Conservation (phyloP, 2,797 vertebrate species). For the Gambusia yucatana region DNA sequence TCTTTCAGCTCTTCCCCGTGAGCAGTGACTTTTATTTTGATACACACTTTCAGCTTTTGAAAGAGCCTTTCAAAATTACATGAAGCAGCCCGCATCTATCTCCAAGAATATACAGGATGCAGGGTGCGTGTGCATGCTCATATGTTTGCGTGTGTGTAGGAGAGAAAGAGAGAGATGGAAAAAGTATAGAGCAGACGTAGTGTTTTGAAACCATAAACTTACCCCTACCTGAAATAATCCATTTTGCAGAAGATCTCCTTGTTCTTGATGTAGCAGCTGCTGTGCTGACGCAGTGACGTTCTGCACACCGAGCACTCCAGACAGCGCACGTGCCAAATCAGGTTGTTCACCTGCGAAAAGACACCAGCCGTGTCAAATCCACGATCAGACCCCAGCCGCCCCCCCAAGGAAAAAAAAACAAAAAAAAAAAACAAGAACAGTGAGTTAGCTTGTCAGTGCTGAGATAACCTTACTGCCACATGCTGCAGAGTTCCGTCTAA, state of each 20-base stretch:
- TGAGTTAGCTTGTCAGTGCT: not conserved
- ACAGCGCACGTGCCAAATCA: conserved; percentile 98
- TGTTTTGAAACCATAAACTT: conserved; percentile 81
- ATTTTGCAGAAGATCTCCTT: conserved; percentile 99
- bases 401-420: not conserved
- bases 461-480: not conserved
- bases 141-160: not conserved
- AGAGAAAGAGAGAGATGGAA: conserved; percentile 3
- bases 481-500: not conserved
- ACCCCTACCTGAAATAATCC: conserved; percentile 99
- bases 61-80: conserved; percentile 57
- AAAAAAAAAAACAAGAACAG: not conserved
- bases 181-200: conserved; percentile 9
- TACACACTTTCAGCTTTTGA: conserved; percentile 61
- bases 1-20: conserved; percentile 43
- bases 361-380: conserved; percentile 38
- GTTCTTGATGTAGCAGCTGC: conserved; percentile 99
- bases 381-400: conserved; percentile 11
- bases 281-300: conserved; percentile 94
- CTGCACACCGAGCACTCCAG: conserved; percentile 97
- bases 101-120: conserved; percentile 8
- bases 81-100: conserved; percentile 64
- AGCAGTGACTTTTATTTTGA: conserved; percentile 60
- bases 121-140: not conserved
- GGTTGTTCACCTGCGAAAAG: conserved; percentile 92